Percentiles rank a stretch among this genome's conserved stretches.
Conservation (phyloP, 2,797 vertebrate species). For the Hyperoplus immaculatus region DNA sequence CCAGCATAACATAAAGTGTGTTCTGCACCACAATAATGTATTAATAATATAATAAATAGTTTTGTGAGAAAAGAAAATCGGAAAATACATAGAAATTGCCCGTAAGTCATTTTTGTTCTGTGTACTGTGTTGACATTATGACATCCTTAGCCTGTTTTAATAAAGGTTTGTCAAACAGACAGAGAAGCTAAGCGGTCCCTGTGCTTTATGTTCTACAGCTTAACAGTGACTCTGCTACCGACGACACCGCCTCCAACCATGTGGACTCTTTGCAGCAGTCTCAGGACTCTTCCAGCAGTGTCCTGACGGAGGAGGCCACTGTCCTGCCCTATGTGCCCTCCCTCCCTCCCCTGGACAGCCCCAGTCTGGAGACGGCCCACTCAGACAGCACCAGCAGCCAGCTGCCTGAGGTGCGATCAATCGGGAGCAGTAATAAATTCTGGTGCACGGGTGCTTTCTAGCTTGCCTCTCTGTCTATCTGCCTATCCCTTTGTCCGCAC, state of each 20-base stretch:
- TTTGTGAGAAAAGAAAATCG: neutral
- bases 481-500: constrained; percentile 50
- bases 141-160: neutral
- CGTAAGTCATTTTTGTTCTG: neutral
- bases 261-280: constrained; percentile 92
- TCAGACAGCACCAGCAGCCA: constrained; percentile 97
- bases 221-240: constrained; percentile 91
- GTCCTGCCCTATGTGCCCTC: constrained; percentile 71
- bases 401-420: constrained; percentile 99
- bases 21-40: neutral
- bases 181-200: neutral
- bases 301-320: constrained; percentile 90
- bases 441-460: constrained; percentile 92
- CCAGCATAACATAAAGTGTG: neutral
- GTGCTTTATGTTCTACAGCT: constrained; percentile 82
- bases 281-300: constrained; percentile 92
- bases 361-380: constrained; percentile 91
- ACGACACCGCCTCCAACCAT: constrained; percentile 91
- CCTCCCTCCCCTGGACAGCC: constrained; percentile 89
- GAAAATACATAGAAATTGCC: neutral
- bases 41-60: neutral
- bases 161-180: neutral
- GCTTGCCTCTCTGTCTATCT: constrained; percentile 41
- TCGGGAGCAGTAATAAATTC: constrained; percentile 86
- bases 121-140: neutral